Evolutionary conservation across 2,113 vertebrate genomes (phyloP), one percentile per base, ranked within the genome.

Genomic region (Poeciliopsis retropinna): DNA sequence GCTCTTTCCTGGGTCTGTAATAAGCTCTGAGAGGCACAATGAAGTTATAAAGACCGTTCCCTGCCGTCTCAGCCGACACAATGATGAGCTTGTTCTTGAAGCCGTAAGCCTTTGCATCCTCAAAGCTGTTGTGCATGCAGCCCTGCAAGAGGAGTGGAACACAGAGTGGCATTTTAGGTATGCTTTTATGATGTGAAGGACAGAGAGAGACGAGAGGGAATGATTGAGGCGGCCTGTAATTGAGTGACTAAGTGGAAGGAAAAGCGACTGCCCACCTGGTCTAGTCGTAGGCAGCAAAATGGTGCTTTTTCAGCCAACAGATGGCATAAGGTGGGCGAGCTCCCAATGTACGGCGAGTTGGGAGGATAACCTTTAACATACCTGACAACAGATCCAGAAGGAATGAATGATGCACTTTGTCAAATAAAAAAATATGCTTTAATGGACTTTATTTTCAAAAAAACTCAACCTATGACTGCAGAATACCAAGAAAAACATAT

Each of bases 71-170:
- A 47, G 97, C 98, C 39, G 98, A 98, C 82, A 99, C 98, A 76
- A 99, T 99, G 86, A 99, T 97, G 72, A 99, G 90, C 83, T 98
- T 98, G 93, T 98, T 99, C 93, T 97, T 97, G 92, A 99, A 99
- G 82, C 97, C 97, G 41, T 99, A 99, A 22, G 97, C 97, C 94
- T 98, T 98, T 47, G 97, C 98, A 9, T 99, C 97, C 87, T 97
- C 96, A 76, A 95, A 97, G 76, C 95, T 96, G 89, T 98, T 98
- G 94, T 99, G 98, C 13, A 96, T 94, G 91, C 98, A 99, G 12
- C 97, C 97, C 98, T 99, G 92, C n/a, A 60, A 9, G 37, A 65
- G 17, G 4, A 80, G 25, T 1, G 37, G 72, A 37, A 47, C 37
- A 39, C 15, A 47, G 19, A 22, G 13, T 72, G 63, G 76, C 72